Evolutionary conservation across 2,797 vertebrate species (phyloP), one percentile per base, ranked within the genome.

Genomic region (Alfaro cultratus): DNA sequence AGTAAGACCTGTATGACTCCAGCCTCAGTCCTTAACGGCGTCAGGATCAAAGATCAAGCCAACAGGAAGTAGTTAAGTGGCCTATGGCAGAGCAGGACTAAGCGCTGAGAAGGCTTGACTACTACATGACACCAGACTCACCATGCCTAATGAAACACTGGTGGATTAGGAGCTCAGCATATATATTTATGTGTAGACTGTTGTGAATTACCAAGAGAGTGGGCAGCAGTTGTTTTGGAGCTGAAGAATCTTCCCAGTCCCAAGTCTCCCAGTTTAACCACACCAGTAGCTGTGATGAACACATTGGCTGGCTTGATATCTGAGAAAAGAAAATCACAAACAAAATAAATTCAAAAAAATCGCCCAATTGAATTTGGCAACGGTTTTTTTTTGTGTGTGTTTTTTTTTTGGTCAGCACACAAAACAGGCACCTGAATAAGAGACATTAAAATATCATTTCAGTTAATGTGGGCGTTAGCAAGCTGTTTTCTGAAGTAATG

Each of bases 301-400:
- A 99, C 98, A 76, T 99, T 99, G 72, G 98, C 99, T 70, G 98
- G 98, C 83, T 99, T 99, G 93, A 99, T 99, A 89, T 99, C 98
- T 99, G 92, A 85, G 77, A 89, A 29, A 86, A 80, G 55, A 36
- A 53, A 73, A 60, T 41, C 41, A 29, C 5, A 75, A 47, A 39
- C 36, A 43, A 76, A 13, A 34, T 72, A 31, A 46, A 53, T 29
- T 78, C 53, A 60, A 18, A 47, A 60, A 78, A 49, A 26, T 34
- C 13, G 10, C 51, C n/a, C 51, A 74, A 77, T 60, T 77, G 68
- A 45, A 47, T 10, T 43, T 79, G 45, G 60, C 11, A 11, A 70
- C 23, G 0, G 11, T 21, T 75, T 51, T 15, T 1, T 64, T 64
- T 76, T 15, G 7, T 41, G 1, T 36, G 45, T 57, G 68, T 46